phyloP scores from a whole-genome alignment of 2,113 vertebrate species.

The Nothocercus nigrocapillus region DNA sequence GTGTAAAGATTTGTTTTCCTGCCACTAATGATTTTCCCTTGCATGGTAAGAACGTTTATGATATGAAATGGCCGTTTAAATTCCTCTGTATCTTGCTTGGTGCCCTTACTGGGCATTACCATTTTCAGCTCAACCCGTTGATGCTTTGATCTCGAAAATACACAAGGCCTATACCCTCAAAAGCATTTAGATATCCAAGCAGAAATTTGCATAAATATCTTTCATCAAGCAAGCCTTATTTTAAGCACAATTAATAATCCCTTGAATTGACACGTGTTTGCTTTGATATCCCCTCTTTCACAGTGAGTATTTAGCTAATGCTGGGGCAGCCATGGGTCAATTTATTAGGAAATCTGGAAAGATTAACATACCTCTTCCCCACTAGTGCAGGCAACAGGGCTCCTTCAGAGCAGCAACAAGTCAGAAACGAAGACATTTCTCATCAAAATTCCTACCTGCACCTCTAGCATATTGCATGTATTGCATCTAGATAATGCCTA shows the following conservation, averaged over 20 bases:
- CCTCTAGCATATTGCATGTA: constrained; percentile 36
- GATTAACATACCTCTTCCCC: not conserved
- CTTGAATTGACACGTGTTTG: not conserved
- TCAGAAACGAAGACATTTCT: not conserved
- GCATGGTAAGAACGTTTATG: not conserved
- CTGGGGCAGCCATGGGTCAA: not conserved
- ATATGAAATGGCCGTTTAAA: not conserved
- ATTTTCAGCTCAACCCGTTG: not conserved
- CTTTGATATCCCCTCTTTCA: not conserved
- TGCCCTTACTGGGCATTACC: not conserved
- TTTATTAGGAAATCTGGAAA: not conserved
- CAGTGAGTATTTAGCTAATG: not conserved
- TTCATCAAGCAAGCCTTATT: not conserved
- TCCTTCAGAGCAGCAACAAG: not conserved
- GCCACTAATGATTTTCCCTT: not conserved
- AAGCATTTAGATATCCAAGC: not conserved
- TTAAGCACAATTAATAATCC: not conserved
- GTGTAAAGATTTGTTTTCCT: not conserved
- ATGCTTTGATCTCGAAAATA: not conserved
- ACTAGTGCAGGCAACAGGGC: not conserved
- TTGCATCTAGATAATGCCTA: constrained; percentile 28
- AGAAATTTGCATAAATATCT: not conserved
- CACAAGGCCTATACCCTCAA: not conserved
- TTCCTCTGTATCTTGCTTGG: not conserved
- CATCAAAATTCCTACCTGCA: constrained; percentile 43